A percentile compares a stretch with the other conserved stretches of the same genome.
phyloP scores from a whole-genome alignment of 2,888 invertebrate genomes.

The Choristoneura rosaceana region DNA sequence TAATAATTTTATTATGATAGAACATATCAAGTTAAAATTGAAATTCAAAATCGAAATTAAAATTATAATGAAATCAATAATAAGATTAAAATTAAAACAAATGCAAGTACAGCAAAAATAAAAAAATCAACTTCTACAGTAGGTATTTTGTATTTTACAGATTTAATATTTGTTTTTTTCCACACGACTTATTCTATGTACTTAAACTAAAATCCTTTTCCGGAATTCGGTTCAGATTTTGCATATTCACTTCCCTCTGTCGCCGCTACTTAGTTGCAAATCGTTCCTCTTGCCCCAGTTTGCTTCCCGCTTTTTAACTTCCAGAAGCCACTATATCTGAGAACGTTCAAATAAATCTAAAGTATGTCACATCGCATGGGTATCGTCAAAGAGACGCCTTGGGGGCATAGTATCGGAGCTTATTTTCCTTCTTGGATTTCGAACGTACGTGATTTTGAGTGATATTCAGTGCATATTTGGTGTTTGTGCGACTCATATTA shows the following conservation, averaged over 20 bases:
- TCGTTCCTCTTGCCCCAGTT: background rate
- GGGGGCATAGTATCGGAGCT: background rate
- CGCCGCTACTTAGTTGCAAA: background rate
- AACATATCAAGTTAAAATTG: no score
- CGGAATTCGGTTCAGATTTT: background rate
- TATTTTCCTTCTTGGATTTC: background rate
- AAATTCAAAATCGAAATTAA: no score
- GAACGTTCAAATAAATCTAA: background rate
- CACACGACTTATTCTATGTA: no score
- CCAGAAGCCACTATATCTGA: constrained; percentile 2
- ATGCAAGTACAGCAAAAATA: no score
- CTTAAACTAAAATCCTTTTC: background rate
- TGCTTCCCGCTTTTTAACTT: constrained; percentile 5
- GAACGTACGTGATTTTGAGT: background rate
- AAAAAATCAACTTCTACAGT: no score
- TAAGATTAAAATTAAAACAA: no score
- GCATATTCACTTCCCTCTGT: background rate
- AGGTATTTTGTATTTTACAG: no score
- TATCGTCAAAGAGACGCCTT: constrained; percentile 1
- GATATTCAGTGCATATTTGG: background rate
- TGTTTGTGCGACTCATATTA: no score
- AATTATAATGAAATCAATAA: no score
- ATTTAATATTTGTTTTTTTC: no score
- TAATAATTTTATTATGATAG: no score
- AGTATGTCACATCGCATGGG: background rate